A percentile compares a stretch with the other conserved stretches of the same genome.
Conservation (phyloP, 2,797 vertebrate genomes). For the Geotrypetes seraphini region DNA sequence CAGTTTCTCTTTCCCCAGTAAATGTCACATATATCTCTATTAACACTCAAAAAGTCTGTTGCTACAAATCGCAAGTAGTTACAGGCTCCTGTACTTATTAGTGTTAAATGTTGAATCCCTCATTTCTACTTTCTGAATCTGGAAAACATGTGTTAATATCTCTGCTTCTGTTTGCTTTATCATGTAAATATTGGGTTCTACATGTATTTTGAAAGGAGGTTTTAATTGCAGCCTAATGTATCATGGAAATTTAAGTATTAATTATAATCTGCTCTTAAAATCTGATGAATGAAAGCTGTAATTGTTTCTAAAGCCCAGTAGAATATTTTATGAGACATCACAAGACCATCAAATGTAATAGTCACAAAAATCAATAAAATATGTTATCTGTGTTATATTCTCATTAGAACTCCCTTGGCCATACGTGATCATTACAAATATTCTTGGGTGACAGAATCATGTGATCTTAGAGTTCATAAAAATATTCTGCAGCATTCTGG, state of each 20-base stretch:
- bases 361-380: too few relatives aligned
- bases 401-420: too few relatives aligned
- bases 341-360: too few relatives aligned
- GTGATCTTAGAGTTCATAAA: too few relatives aligned
- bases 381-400: too few relatives aligned
- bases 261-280: too few relatives aligned
- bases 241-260: constrained; percentile 1
- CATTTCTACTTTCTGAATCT: background rate
- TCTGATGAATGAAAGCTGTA: too few relatives aligned
- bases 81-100: constrained; percentile 17
- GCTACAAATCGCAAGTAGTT: constrained; percentile 41
- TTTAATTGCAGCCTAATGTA: constrained; percentile 4
- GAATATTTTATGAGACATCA: too few relatives aligned
- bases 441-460: too few relatives aligned
- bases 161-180: constrained; percentile 5
- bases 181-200: background rate
- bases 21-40: constrained; percentile 60
- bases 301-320: too few relatives aligned
- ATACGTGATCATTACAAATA: too few relatives aligned
- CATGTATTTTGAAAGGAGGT: constrained; percentile 4
- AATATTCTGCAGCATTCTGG: too few relatives aligned
- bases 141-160: constrained; percentile 1
- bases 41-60: constrained; percentile 42
- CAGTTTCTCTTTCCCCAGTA: constrained; percentile 45
- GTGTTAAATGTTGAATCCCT: constrained; percentile 14